Evolutionary conservation across 2,797 vertebrate species (phyloP).

Genomic region (Sebastiscus tertius): DNA sequence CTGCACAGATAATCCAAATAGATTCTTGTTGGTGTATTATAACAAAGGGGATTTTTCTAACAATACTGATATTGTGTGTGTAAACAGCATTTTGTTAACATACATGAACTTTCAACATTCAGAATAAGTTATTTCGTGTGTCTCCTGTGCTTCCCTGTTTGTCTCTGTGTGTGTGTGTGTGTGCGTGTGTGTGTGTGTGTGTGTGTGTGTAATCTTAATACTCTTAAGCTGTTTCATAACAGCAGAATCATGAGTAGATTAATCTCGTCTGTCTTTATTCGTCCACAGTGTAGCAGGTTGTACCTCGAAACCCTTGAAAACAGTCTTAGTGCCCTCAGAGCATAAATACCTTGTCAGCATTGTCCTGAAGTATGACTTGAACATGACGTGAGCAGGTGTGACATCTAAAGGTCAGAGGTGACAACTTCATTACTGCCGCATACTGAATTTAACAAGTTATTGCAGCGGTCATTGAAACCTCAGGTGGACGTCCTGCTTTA

Average conservation of each 20-base stretch:
- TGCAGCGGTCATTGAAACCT: constrained; percentile 1
- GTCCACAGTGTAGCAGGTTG: constrained; percentile 29
- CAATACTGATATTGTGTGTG: no score
- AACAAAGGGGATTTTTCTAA: no score
- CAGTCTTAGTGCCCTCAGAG: background rate
- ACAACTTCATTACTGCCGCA: background rate
- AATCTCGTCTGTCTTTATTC: constrained; percentile 59
- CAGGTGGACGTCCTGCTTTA: constrained; percentile 7
- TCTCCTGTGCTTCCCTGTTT: no score
- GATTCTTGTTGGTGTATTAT: no score
- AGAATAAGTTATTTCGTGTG: no score
- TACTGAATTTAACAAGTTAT: constrained; percentile 18
- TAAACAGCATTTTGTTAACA: rapidly evolving
- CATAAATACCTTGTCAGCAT: background rate
- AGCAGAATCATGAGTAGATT: constrained; percentile 55
- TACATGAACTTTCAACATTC: no score
- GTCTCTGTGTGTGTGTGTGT: background rate
- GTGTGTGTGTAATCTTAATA: constrained; percentile 44
- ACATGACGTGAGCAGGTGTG: background rate
- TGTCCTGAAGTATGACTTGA: background rate
- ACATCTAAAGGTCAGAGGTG: constrained; percentile 8
- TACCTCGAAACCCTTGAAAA: constrained; percentile 46
- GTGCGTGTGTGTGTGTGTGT: background rate
- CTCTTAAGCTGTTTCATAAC: constrained; percentile 71
- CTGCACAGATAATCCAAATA: no score